These are phyloP conservation scores for Ancistrus triradiatus DNA, from an alignment of 2,113 vertebrate species.

Conservation along the genomic window DNA sequence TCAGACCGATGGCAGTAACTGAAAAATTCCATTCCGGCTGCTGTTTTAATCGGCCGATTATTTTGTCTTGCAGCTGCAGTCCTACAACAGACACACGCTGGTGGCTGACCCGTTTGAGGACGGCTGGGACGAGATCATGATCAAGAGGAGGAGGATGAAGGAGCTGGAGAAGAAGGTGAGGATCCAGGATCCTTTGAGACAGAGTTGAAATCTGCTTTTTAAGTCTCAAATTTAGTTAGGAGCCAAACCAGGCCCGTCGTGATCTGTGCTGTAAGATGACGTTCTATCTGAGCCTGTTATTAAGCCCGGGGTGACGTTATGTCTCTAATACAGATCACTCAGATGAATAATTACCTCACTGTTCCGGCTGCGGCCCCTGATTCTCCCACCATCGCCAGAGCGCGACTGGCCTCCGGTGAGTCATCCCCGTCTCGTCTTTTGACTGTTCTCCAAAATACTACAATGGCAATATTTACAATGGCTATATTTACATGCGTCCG, in stretches of 20 bases:
- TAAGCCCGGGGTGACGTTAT: too few relatives aligned
- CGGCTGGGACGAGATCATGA: slow-evolving; percentile 79
- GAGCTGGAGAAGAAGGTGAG: slow-evolving; percentile 84
- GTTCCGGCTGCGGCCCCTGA: slow-evolving; percentile 81
- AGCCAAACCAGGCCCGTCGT: too few relatives aligned
- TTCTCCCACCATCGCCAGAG: slow-evolving; percentile 83
- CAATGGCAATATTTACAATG: too few relatives aligned
- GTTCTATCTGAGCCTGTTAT: too few relatives aligned
- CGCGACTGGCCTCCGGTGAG: slow-evolving; percentile 89
- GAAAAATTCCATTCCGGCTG: too few relatives aligned
- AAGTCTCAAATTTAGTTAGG: too few relatives aligned
- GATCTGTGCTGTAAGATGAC: too few relatives aligned
- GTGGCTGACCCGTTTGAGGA: slow-evolving; percentile 90
- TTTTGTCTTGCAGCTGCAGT: slow-evolving; percentile 74
- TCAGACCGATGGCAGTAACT: too few relatives aligned
- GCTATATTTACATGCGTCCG: too few relatives aligned
- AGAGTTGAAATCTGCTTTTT: background rate
- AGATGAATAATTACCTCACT: slow-evolving; percentile 89
- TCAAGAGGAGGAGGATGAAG: slow-evolving; percentile 81
- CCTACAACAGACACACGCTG: slow-evolving; percentile 94
- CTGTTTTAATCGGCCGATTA: background rate
- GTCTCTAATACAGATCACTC: slow-evolving; percentile 52
- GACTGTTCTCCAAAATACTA: background rate
- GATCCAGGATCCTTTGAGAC: background rate
- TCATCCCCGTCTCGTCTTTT: background rate